Evolutionary conservation across 2,797 vertebrate species (phyloP).

Genomic region (Triplophysa bombifrons): DNA sequence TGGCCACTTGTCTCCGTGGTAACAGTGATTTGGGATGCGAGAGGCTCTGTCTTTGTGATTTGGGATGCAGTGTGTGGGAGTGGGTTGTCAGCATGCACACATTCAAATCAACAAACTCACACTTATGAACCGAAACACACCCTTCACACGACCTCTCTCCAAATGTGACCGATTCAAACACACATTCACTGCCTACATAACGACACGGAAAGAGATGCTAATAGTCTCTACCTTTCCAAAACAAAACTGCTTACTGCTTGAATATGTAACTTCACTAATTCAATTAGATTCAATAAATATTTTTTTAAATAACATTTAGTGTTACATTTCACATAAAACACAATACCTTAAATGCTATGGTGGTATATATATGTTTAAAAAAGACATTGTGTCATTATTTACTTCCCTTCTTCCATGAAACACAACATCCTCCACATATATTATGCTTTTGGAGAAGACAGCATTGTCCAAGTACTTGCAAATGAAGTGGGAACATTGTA

Average conservation of each 20-base stretch:
- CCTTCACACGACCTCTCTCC: background rate
- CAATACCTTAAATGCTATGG: no score
- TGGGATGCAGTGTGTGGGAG: conserved; percentile 43
- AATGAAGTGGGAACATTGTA: background rate
- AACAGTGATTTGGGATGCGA: conserved; percentile 61
- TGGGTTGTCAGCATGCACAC: background rate
- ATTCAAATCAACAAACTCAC: background rate
- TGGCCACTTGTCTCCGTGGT: conserved; percentile 73
- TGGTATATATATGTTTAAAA: no score
- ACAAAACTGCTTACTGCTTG: background rate
- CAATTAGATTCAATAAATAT: no score
- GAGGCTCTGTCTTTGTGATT: conserved; percentile 55
- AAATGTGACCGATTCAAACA: background rate
- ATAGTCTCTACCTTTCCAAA: background rate
- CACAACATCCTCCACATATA: no score
- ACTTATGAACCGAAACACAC: conserved; percentile 2
- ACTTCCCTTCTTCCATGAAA: no score
- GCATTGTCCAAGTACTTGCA: no score
- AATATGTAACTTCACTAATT: background rate
- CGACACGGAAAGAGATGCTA: background rate
- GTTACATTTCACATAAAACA: no score
- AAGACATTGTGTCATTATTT: no score
- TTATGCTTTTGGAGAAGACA: no score
- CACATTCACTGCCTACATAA: background rate
- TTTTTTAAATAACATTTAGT: no score